phyloP scores from a whole-genome alignment of 1,140 invertebrate species.

The Penaeus chinensis region DNA sequence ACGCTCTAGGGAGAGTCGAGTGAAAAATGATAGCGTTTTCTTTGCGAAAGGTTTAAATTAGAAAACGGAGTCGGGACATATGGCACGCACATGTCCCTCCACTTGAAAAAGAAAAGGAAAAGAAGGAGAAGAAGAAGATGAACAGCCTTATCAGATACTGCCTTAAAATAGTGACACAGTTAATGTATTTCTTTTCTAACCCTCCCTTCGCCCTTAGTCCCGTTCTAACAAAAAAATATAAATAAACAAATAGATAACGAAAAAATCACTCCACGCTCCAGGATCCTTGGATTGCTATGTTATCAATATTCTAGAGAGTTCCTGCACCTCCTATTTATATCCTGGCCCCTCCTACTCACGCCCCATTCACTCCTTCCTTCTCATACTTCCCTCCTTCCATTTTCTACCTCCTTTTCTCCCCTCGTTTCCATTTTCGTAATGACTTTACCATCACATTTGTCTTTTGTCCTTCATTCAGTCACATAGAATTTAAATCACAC shows the following conservation, averaged over 20 bases:
- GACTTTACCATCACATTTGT: neutral
- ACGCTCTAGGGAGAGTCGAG: constrained; percentile 15
- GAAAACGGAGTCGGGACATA: neutral
- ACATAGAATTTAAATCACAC: too few species aligned
- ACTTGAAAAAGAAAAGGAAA: neutral
- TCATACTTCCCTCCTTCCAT: neutral
- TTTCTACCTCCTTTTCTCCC: neutral
- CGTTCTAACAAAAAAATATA: too few species aligned
- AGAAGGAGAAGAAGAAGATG: neutral
- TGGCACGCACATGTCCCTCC: too few species aligned
- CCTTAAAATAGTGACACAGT: neutral
- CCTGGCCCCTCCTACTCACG: neutral
- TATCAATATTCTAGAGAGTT: neutral
- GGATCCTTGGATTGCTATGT: too few species aligned
- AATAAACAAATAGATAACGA: too few species aligned
- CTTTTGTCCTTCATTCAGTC: too few species aligned
- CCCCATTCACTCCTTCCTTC: neutral
- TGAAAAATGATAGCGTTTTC: constrained; percentile 25
- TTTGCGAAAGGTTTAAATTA: constrained; percentile 27
- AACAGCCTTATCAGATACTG: too few species aligned
- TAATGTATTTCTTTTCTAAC: neutral
- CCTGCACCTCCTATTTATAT: neutral
- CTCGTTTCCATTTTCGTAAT: neutral
- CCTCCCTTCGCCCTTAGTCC: too few species aligned
- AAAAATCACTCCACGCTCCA: too few species aligned